Conservation (phyloP, 2,113 vertebrate genomes). For the Thymallus thymallus region DNA sequence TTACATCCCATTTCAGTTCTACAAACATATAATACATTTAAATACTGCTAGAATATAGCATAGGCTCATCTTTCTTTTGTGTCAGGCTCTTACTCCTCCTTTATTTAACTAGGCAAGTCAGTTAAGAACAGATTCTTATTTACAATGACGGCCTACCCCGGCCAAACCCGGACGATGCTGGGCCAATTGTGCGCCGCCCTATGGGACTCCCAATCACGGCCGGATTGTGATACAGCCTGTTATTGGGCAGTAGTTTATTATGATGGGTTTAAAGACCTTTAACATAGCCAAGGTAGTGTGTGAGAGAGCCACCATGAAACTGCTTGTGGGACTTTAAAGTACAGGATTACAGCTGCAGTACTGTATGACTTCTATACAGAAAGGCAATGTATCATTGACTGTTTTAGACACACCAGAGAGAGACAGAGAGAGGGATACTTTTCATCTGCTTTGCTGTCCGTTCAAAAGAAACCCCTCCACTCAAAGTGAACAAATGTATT, state of each 20-base stretch:
- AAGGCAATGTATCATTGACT: slow-evolving; percentile 22
- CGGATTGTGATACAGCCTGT: no score
- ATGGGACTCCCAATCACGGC: no score
- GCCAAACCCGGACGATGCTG: no score
- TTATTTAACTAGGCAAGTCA: no score
- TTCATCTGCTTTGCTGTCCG: slow-evolving; percentile 46
- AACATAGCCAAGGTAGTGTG: slow-evolving; percentile 30
- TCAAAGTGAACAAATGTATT: slow-evolving; percentile 22
- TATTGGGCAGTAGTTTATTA: slow-evolving; percentile 55
- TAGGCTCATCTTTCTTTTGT: background rate
- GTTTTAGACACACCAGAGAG: background rate
- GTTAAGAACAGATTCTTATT: no score
- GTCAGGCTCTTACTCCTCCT: background rate
- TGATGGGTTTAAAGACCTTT: slow-evolving; percentile 45
- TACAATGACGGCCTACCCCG: no score
- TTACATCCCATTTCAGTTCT: slow-evolving; percentile 36
- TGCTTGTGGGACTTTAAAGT: slow-evolving; percentile 54
- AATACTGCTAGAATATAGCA: slow-evolving; percentile 5
- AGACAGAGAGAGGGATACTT: slow-evolving; percentile 35
- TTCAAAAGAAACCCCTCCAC: slow-evolving; percentile 45
- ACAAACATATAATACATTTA: slow-evolving; percentile 15
- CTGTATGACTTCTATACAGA: slow-evolving; percentile 52
- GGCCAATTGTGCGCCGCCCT: no score
- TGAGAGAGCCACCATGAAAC: slow-evolving; percentile 40
- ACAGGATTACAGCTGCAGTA: slow-evolving; percentile 44